Evolutionary conservation across 2,797 vertebrate genomes (phyloP).

Genomic region (Lycodopsis pacificus): DNA sequence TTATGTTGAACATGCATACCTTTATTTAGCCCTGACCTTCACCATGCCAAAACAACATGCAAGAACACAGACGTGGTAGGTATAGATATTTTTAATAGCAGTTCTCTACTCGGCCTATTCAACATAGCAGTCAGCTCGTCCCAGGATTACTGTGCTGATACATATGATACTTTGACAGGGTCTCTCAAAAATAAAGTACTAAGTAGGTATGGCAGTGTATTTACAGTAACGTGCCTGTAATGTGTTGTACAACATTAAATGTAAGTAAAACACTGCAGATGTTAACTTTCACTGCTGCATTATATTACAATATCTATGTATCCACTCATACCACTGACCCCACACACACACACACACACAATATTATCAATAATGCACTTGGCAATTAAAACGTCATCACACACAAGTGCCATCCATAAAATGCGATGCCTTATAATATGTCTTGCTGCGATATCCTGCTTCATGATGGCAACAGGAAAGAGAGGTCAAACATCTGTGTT

Average conservation of each 20-base stretch:
- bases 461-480: conserved; percentile 22
- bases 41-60: conserved; percentile 46
- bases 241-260: conserved; percentile 69
- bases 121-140: conserved; percentile 55
- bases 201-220: conserved; percentile 64
- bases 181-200: conserved; percentile 68
- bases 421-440: conserved; percentile 19
- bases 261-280: conserved; percentile 61
- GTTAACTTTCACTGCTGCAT: conserved; percentile 39
- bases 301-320: conserved; percentile 52
- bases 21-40: conserved; percentile 30
- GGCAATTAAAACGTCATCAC: conserved; percentile 63
- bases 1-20: background rate
- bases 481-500: conserved; percentile 33
- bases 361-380: conserved; percentile 66
- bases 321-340: conserved; percentile 39
- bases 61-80: conserved; percentile 59
- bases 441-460: conserved; percentile 19
- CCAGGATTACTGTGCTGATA: conserved; percentile 62
- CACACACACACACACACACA: conserved; percentile 57
- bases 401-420: conserved; percentile 57
- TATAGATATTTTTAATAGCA: conserved; percentile 80
- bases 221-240: conserved; percentile 58
- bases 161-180: conserved; percentile 60
- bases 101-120: conserved; percentile 65